A percentile compares a stretch with the other conserved stretches of the same genome.
phyloP scores from a whole-genome alignment of 30 jellyfish, hydroid and myxozoan species.

The Phacellophora camtschatica region DNA sequence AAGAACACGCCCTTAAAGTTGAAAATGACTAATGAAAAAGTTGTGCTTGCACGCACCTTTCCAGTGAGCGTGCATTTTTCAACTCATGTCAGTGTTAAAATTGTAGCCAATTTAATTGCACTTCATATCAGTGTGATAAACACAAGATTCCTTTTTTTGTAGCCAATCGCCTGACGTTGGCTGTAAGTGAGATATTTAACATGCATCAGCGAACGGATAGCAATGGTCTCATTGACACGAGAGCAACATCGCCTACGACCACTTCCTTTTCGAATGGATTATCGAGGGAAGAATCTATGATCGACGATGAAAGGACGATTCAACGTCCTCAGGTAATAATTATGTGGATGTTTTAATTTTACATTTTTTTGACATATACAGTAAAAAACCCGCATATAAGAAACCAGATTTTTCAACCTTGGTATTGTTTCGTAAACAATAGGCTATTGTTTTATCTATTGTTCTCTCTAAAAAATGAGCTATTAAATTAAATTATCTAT shows the following conservation, averaged over 20 bases:
- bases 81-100: neutral
- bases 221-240: constrained; percentile 17
- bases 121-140: neutral
- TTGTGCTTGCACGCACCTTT: too few species aligned
- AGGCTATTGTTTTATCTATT: too few species aligned
- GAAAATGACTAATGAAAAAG: too few species aligned
- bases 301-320: neutral
- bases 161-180: constrained; percentile 78
- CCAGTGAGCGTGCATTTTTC: neutral
- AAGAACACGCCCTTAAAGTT: too few species aligned
- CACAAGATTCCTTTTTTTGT: neutral
- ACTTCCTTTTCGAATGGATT: constrained; percentile 33
- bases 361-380: too few species aligned
- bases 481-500: too few species aligned
- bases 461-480: too few species aligned
- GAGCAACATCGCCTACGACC: constrained; percentile 49
- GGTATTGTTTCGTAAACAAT: too few species aligned
- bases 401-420: too few species aligned
- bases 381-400: too few species aligned
- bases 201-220: constrained; percentile 41
- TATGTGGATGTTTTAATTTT: too few species aligned
- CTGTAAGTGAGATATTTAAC: constrained; percentile 65
- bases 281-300: constrained; percentile 32
- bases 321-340: constrained; percentile 60
- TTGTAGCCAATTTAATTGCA: neutral